Evolutionary conservation across 2,113 vertebrate genomes (phyloP).

Genomic region (Diadophis punctatus): DNA sequence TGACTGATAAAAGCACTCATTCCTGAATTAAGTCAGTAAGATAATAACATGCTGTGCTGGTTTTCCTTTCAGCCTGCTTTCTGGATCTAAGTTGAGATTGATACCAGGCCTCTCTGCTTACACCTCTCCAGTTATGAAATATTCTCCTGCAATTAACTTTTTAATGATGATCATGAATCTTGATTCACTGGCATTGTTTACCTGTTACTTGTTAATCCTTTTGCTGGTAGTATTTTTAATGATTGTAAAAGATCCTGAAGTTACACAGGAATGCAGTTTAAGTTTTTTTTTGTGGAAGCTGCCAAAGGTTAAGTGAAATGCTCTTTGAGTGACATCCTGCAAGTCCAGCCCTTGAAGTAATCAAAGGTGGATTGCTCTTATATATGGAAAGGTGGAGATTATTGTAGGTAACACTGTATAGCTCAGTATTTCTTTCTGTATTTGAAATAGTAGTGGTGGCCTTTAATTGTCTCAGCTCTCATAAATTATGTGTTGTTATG

Average conservation of each 20-base stretch:
- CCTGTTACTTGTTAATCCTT: background rate
- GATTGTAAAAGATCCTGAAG: background rate
- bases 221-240: background rate
- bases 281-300: slow-evolving; percentile 40
- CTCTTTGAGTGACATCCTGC: slow-evolving; percentile 42
- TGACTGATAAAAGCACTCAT: background rate
- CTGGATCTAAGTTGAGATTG: background rate
- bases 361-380: slow-evolving; percentile 44
- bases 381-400: slow-evolving; percentile 10
- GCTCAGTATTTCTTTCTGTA: background rate
- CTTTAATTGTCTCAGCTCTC: slow-evolving; percentile 5
- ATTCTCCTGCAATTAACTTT: background rate
- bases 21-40: background rate
- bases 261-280: slow-evolving; percentile 22
- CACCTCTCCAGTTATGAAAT: background rate
- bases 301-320: slow-evolving; percentile 26
- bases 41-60: background rate
- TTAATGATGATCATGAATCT: background rate
- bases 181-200: background rate
- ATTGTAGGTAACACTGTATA: background rate
- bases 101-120: background rate
- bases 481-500: background rate
- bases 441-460: background rate
- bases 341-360: slow-evolving; percentile 27
- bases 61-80: background rate